Percentiles rank a stretch among this genome's conserved stretches.
Evolutionary conservation across 2,113 vertebrate genomes (phyloP).

Genomic region (Andinoacara biseriatus): DNA sequence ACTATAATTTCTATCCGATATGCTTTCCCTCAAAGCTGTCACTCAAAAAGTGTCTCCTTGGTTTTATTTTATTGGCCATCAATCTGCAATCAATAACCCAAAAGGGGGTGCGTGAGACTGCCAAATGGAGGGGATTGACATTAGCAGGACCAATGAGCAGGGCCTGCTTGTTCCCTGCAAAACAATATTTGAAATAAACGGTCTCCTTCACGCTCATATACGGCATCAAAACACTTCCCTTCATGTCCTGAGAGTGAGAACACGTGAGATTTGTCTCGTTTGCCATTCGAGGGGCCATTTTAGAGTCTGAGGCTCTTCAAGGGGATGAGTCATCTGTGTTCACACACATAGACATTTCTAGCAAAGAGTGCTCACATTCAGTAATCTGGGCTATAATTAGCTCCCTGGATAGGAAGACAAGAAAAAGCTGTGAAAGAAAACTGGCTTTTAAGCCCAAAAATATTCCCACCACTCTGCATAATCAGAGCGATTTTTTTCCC

Average conservation of each 20-base stretch:
- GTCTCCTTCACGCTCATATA: background rate
- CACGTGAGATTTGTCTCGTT: background rate
- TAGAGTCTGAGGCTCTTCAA: constrained; percentile 11
- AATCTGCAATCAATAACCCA: background rate
- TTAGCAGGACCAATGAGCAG: constrained; percentile 9
- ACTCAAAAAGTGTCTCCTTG: background rate
- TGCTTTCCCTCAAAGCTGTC: background rate
- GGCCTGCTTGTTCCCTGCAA: constrained; percentile 24
- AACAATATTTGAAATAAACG: background rate
- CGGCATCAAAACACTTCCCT: background rate
- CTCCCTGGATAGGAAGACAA: constrained; percentile 29
- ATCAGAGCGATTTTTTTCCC: background rate
- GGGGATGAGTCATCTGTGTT: constrained; percentile 44
- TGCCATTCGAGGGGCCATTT: constrained; percentile 2
- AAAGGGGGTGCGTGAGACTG: background rate
- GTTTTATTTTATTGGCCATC: background rate
- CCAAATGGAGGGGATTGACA: background rate
- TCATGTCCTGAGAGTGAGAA: background rate
- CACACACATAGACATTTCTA: constrained; percentile 21
- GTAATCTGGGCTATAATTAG: constrained; percentile 53
- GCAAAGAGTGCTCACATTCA: constrained; percentile 20
- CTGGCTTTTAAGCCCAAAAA: constrained; percentile 12
- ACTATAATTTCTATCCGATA: background rate
- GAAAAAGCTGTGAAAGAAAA: background rate
- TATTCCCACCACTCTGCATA: background rate